A percentile compares a stretch with the other conserved stretches of the same genome.
phyloP scores from a whole-genome alignment of 2,888 invertebrate species.

The Stenodema calcarata region DNA sequence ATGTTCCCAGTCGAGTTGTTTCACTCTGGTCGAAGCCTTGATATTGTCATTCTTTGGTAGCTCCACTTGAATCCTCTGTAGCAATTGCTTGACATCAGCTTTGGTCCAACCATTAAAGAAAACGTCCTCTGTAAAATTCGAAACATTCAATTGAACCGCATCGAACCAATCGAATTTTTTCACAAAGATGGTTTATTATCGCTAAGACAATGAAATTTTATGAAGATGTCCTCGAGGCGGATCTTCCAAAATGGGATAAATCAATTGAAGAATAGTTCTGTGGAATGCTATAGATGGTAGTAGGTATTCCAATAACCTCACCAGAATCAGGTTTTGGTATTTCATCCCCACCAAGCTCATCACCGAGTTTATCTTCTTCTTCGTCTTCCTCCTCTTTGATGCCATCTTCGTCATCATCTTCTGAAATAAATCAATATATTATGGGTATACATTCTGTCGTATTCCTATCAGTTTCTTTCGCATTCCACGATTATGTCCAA shows the following conservation, averaged over 20 bases:
- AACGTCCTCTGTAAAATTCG: constrained; percentile 15
- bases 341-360: background rate
- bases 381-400: background rate
- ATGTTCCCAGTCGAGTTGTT: constrained; percentile 64
- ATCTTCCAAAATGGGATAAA: too few relatives aligned
- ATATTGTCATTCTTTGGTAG: constrained; percentile 64
- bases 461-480: too few relatives aligned
- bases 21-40: constrained; percentile 62
- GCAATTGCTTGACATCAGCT: constrained; percentile 62
- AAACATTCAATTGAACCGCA: background rate
- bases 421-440: background rate
- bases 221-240: too few relatives aligned
- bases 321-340: background rate
- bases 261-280: too few relatives aligned
- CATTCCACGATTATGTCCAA: too few relatives aligned
- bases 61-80: constrained; percentile 61
- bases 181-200: too few relatives aligned
- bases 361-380: background rate
- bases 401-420: constrained; percentile 14
- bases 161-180: too few relatives aligned
- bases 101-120: constrained; percentile 61
- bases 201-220: too few relatives aligned
- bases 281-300: too few relatives aligned
- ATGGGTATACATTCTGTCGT: too few relatives aligned
- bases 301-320: background rate